Conservation (phyloP, 2,888 invertebrate genomes). For the Chloroclystis v-ata region DNA sequence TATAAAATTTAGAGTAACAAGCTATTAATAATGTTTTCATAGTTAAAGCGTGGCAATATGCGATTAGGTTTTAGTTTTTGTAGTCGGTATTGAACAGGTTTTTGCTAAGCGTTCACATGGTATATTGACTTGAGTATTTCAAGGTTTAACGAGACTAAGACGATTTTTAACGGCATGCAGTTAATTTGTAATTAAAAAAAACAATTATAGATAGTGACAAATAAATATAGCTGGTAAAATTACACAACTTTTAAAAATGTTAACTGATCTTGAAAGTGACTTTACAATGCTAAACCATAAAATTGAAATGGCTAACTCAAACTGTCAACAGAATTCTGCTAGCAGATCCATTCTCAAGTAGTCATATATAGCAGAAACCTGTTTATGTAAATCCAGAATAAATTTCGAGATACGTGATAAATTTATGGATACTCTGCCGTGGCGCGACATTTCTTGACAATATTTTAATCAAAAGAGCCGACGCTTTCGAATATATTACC, state of each 20-base stretch:
- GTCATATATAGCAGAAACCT: background rate
- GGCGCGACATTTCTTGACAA: slow-evolving; percentile 23
- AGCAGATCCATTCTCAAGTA: too few relatives aligned
- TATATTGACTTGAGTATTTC: slow-evolving; percentile 17
- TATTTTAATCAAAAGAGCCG: slow-evolving; percentile 24
- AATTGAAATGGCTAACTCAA: too few relatives aligned
- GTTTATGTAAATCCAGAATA: background rate
- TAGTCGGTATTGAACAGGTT: slow-evolving; percentile 19
- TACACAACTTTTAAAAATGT: too few relatives aligned
- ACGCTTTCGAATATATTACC: slow-evolving; percentile 31
- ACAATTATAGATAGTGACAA: background rate
- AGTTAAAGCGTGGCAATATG: slow-evolving; percentile 27
- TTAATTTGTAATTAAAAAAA: background rate
- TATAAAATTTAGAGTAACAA: too few relatives aligned
- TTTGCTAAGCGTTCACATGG: slow-evolving; percentile 24
- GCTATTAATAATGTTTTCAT: slow-evolving; percentile 7
- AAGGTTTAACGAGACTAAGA: slow-evolving; percentile 16
- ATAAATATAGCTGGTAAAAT: too few relatives aligned
- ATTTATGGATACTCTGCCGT: slow-evolving; percentile 8
- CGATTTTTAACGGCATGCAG: background rate
- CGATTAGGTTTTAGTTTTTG: slow-evolving; percentile 24
- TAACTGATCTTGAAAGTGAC: too few relatives aligned
- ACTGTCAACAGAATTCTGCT: too few relatives aligned
- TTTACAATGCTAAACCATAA: too few relatives aligned
- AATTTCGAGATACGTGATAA: slow-evolving; percentile 5